Base-by-base conservation (phyloP, 64 coral and sea anemone species). In the Montipora cactus region DNA sequence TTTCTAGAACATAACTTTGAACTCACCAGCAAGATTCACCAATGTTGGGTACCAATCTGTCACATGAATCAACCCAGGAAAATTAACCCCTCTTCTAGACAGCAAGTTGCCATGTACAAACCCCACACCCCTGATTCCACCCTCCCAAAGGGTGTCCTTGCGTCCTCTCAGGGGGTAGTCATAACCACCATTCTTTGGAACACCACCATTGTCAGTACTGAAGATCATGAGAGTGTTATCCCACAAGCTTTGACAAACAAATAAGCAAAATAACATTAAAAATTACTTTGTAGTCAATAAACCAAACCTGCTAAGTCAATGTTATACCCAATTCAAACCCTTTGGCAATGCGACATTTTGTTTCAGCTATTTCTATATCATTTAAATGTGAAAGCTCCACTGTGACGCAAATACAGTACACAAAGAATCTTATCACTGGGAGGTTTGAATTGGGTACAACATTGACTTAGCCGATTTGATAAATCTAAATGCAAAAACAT, bases 121-220 rank as follows among this genome's bases (percentile, higher is more conserved):
- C 4, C 89, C 93, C 22, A 93, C 96, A 25, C 93, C 96, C 44
- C 96, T 71, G 52, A 98, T 75, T 47, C 96, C 96, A 64, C 96
- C 96, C 49, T 98, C 96, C 96, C 96, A 98, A 7, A 98, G 80
- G 19, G 96, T 95, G 12, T 93, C 93, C 74, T 98, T 98, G 3
- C 81, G 75, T 8, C 96, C 96, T 73, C 96, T 79, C 81, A 98
- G 76, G 10, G 96, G 96, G 74, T 90, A 98, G 87, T 98, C 90
- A 76, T 95, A 95, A 6, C 93, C 96, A 18, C 96, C 96, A 59
- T 85, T 85, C 18, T 84, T 92, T 13, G 90, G 89, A 7, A 93
- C 87, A 44, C 93, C 96, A 21, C 96, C 96, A 80, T 98, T 98
- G 68, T 98, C 96, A 37, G 96, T 98, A 14, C 90, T 98, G 52